Base-by-base conservation (phyloP, 2,888 invertebrate genomes). In the Exocentrus adspersus region DNA sequence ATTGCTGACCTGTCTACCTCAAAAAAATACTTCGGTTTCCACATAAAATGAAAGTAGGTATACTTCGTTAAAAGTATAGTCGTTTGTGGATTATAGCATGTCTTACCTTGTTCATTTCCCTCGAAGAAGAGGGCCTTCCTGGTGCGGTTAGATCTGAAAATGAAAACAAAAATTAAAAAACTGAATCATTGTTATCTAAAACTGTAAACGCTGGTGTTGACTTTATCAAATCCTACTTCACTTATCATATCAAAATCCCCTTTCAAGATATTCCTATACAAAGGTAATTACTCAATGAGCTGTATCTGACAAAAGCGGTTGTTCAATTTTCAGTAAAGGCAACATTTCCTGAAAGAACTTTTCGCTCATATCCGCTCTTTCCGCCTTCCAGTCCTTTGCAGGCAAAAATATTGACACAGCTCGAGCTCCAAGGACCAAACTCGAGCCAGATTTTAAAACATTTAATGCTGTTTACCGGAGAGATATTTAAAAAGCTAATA, bases 71-170 rank as follows among this genome's bases (percentile, higher is more conserved):
- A n/a, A n/a, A n/a, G n/a, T n/a, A n/a, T n/a, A n/a, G n/a, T n/a
- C n/a, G n/a, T n/a, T n/a, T n/a, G n/a, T n/a, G n/a, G n/a, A n/a
- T n/a, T n/a, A n/a, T n/a, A n/a, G n/a, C n/a, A n/a, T 69, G 0
- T 45, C 78, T 78, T 75, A 81, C 82, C 78, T 80, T 82, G 74
- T 75, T 78, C 81, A 82, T 81, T 62, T 78, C 81, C 78, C 77
- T 80, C 67, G 74, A 72, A 52, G 74, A 69, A 48, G 78, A 77
- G 68, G 79, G 77, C 64, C 77, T 72, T 19, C 75, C 77, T 60
- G 72, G 72, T 43, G 76, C 77, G 54, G 80, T 79, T 72, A 80
- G 75, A 79, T 81, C 81, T 81, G 79, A 17, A 81, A 81, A 64
- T 74, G 72, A 77, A 70, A 65, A 64, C 60, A 65, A 24, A 5